phyloP scores from a whole-genome alignment of 1,140 invertebrate species.

The Drosophila pseudoobscura region DNA sequence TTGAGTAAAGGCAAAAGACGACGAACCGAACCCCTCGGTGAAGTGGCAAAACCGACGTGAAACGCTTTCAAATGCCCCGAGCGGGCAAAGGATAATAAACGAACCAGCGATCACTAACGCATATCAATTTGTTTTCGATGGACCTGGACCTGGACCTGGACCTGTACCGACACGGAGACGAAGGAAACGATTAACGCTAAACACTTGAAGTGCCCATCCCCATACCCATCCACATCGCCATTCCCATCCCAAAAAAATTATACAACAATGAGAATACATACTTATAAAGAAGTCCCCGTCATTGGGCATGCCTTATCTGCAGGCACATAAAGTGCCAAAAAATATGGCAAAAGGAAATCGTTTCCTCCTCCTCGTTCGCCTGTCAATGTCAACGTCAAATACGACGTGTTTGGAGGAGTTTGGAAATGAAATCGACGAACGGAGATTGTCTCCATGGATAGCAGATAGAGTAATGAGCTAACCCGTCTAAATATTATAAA shows the following conservation, averaged over 20 bases:
- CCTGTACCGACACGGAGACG: not conserved
- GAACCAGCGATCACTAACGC: conserved; percentile 33
- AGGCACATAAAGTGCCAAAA: conserved; percentile 74
- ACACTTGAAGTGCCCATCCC: conserved; percentile 54
- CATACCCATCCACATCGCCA: conserved; percentile 21
- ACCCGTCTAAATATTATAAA: too few species aligned
- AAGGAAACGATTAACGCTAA: conserved; percentile 73
- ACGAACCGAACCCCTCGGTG: conserved; percentile 15
- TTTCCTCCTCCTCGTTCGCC: too few species aligned
- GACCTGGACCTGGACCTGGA: too few species aligned
- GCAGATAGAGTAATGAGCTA: too few species aligned
- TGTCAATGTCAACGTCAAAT: too few species aligned
- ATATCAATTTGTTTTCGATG: conserved; percentile 26
- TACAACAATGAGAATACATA: conserved; percentile 44
- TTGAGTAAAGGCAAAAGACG: conserved; percentile 42
- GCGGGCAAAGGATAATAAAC: conserved; percentile 26
- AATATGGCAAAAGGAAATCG: conserved; percentile 74
- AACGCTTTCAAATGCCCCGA: conserved; percentile 43
- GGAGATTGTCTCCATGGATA: too few species aligned
- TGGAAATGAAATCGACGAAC: too few species aligned
- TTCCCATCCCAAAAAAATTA: conserved; percentile 8
- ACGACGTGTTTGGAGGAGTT: too few species aligned
- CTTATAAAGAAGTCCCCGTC: conserved; percentile 26
- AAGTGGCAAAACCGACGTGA: conserved; percentile 71
- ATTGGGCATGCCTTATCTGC: conserved; percentile 60